phyloP scores from a whole-genome alignment of 2,113 vertebrate species.

The Siniperca chuatsi region DNA sequence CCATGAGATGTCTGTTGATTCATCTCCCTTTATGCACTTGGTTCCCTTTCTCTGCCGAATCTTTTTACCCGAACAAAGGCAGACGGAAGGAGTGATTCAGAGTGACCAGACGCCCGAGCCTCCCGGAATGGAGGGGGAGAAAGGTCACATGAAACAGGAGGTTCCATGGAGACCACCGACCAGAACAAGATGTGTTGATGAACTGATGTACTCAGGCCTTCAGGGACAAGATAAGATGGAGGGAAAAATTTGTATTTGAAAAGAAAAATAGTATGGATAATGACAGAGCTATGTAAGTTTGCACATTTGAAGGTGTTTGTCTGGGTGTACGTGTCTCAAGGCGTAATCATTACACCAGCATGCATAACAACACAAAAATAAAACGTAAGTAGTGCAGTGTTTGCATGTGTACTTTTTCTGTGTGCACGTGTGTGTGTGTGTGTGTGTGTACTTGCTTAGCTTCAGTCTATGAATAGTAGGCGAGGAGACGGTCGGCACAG shows the following conservation, averaged over 20 bases:
- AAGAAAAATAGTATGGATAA: conserved; percentile 24
- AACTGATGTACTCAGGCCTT: conserved; percentile 72
- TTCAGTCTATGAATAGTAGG: conserved; percentile 30
- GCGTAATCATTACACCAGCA: conserved; percentile 19
- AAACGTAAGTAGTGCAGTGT: conserved; percentile 1
- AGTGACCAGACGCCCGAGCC: conserved; percentile 78
- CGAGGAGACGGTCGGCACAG: conserved; percentile 42
- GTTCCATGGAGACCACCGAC: conserved; percentile 75
- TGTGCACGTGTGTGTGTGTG: not conserved
- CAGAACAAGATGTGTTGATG: conserved; percentile 74
- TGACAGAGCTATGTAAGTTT: conserved; percentile 19
- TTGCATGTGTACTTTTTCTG: conserved; percentile 11
- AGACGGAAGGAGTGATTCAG: conserved; percentile 73
- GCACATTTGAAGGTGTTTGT: conserved; percentile 13
- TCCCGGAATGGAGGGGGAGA: conserved; percentile 61
- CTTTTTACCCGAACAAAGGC: conserved; percentile 78
- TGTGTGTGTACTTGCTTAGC: conserved; percentile 4
- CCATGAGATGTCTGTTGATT: conserved; percentile 74
- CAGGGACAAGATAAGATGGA: conserved; percentile 48
- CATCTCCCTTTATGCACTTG: conserved; percentile 65
- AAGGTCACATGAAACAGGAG: conserved; percentile 82
- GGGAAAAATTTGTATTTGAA: conserved; percentile 65
- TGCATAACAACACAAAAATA: conserved; percentile 23
- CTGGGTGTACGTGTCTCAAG: conserved; percentile 13
- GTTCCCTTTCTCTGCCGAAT: conserved; percentile 56